Base-by-base conservation (phyloP, 2,797 vertebrate genomes). In the Diplodus sargus region DNA sequence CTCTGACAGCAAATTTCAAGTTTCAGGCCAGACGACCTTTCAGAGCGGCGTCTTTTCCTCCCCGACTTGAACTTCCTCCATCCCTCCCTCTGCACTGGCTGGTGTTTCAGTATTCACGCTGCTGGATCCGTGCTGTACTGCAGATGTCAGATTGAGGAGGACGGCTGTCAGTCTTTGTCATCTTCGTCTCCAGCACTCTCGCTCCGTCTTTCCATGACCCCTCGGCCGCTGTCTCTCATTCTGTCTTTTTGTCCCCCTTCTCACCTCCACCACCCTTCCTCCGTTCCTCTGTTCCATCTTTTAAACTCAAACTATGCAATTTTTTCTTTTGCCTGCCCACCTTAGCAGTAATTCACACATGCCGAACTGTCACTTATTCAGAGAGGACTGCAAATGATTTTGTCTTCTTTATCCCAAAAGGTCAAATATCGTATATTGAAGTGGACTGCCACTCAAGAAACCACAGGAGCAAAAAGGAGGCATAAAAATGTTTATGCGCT, bases 81-180 rank as follows among this genome's bases (percentile, higher is more conserved):
- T 25, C 54, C 49, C 60, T 59, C 43, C 17, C 18, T 66, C 43
- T 30, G 11, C 65, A 45, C 42, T 22, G 22, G 45, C 58, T 66
- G 64, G 6, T 78, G 70, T 78, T 81, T 81, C 52, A 67, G 59
- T 74, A 81, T 86, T 86, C 76, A 74, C 39, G 28, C 20, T 13
- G 60, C 63, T 65, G 63, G 52, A 62, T 83, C 56, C 56, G 69
- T 58, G 53, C 22, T 71, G 79, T 59, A 56, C 76, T 58, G 49
- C 67, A 63, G 62, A 84, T 74, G 87, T 90, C 89, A 87, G 70
- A 78, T 18, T 14, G 70, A 81, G 48, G 79, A 75, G 65, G 87
- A 87, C 13, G 20, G 74, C 89, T 87, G 91, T 89, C 91, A 86
- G 78, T 90, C 88, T 89, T 22, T 54, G 48, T 66, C 76, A 78